These are phyloP conservation scores for Synergus umbraculus DNA, from an alignment of 2,888 invertebrate species.

Conservation along the genomic window DNA sequence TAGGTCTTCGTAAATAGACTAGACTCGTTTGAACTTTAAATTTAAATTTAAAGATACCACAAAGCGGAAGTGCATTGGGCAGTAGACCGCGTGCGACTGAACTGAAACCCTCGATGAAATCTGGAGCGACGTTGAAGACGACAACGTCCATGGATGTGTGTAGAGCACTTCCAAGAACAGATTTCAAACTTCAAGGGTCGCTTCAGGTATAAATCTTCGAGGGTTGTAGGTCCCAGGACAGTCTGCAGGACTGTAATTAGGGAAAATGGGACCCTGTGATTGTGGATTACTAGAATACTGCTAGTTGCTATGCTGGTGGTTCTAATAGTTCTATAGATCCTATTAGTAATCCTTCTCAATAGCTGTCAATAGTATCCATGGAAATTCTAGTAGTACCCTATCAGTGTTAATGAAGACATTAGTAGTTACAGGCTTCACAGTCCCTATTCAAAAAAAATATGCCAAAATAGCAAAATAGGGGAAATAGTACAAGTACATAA, in stretches of 20 bases:
- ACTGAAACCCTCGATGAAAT: constrained; percentile 40
- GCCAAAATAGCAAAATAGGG: no score
- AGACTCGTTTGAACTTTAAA: not conserved
- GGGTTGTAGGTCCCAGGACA: constrained; percentile 58
- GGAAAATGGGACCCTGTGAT: not conserved
- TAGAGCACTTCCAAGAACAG: constrained; percentile 64
- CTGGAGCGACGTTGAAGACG: constrained; percentile 26
- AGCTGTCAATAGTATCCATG: no score
- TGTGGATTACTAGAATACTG: not conserved
- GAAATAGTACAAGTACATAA: no score
- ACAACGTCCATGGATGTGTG: constrained; percentile 43
- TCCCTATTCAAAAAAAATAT: no score
- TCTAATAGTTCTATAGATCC: no score
- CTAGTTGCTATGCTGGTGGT: no score
- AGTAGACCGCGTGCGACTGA: constrained; percentile 64
- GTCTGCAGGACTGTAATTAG: constrained; percentile 27
- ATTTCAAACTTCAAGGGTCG: constrained; percentile 71
- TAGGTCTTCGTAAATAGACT: not conserved
- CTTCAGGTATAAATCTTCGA: constrained; percentile 66
- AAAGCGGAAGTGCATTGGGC: constrained; percentile 60
- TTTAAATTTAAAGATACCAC: not conserved
- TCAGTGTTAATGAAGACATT: no score
- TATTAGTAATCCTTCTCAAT: no score
- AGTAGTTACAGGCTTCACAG: no score
- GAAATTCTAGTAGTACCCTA: no score